Evolutionary conservation across 2,888 invertebrate genomes (phyloP).

Genomic region (Tetheella fluctuosa): DNA sequence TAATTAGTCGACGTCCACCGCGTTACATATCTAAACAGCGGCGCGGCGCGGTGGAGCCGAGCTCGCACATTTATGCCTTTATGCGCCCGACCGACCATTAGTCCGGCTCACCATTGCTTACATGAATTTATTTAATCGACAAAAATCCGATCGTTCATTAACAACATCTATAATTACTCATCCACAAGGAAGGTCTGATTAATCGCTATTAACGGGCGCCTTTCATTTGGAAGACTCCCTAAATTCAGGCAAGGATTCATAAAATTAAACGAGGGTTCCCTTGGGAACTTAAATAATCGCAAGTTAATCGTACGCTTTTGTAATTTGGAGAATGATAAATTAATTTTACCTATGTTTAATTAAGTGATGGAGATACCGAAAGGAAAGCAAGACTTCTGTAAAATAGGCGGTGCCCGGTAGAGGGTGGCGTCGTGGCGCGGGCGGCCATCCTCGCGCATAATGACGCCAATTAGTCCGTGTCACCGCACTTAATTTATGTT

Average conservation of each 20-base stretch:
- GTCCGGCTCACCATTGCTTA: constrained; percentile 42
- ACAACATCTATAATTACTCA: constrained; percentile 31
- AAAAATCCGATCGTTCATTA: constrained; percentile 38
- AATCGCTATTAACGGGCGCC: constrained; percentile 47
- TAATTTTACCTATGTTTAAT: constrained; percentile 48
- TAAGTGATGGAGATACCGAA: constrained; percentile 42
- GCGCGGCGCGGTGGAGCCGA: constrained; percentile 35
- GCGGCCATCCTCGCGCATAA: constrained; percentile 56
- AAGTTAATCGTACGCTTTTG: constrained; percentile 51
- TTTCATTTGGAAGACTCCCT: constrained; percentile 38
- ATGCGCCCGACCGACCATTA: constrained; percentile 41
- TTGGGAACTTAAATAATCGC: constrained; percentile 44
- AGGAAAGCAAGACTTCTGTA: constrained; percentile 35
- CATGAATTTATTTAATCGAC: constrained; percentile 42
- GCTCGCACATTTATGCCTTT: constrained; percentile 53
- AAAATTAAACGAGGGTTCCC: constrained; percentile 46
- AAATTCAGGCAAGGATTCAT: constrained; percentile 47
- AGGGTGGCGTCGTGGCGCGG: constrained; percentile 27
- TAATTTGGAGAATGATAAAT: constrained; percentile 49
- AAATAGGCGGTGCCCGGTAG: constrained; percentile 27
- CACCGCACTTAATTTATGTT: constrained; percentile 67
- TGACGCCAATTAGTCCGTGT: constrained; percentile 70
- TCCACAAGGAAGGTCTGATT: constrained; percentile 52
- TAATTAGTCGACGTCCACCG: constrained; percentile 52
- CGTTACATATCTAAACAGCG: constrained; percentile 46